Percentiles rank a stretch among this genome's conserved stretches.
Evolutionary conservation across 2,113 vertebrate genomes (phyloP).

Genomic region (Phoenicopterus ruber): DNA sequence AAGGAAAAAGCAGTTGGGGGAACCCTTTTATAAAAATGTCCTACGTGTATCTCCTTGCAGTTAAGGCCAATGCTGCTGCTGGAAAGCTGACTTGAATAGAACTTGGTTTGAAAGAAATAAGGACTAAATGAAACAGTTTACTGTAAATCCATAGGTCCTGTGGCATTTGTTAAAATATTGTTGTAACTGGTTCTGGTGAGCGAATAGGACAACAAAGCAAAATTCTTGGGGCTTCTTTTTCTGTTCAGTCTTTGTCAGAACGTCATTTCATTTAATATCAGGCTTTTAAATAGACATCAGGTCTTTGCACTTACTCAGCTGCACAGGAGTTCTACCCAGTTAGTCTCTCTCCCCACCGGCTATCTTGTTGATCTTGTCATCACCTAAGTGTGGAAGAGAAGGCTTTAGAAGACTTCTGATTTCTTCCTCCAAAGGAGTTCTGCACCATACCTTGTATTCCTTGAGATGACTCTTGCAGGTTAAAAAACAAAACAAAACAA

Average conservation of each 20-base stretch:
- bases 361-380: background rate
- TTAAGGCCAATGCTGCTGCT: background rate
- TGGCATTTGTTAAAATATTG: background rate
- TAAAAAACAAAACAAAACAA: background rate
- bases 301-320: background rate
- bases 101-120: background rate
- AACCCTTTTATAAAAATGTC: background rate
- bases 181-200: background rate
- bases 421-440: background rate
- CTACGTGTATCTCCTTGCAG: background rate
- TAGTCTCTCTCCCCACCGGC: background rate
- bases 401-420: background rate
- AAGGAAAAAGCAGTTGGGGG: background rate
- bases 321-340: background rate
- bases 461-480: background rate
- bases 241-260: background rate
- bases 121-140: background rate
- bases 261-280: background rate
- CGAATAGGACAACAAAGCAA: background rate
- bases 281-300: background rate
- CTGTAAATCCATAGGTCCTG: background rate
- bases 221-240: background rate
- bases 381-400: background rate
- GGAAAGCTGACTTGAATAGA: background rate
- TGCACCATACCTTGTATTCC: background rate